Evolutionary conservation across 1,140 invertebrate genomes (phyloP).

Genomic region (Vollenhovia emeryi): DNA sequence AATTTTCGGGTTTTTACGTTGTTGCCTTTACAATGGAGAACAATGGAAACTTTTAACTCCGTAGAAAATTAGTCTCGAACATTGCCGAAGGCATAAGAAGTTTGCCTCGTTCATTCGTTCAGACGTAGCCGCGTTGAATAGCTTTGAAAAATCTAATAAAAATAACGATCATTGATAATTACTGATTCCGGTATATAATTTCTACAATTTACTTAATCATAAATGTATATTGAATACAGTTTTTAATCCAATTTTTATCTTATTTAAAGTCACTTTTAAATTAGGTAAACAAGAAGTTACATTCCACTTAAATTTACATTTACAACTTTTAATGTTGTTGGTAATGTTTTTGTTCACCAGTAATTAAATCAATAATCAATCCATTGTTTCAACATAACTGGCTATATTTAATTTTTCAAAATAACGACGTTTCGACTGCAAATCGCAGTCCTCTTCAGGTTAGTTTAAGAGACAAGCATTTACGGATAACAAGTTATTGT

Average conservation of each 20-base stretch:
- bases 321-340: too few species aligned
- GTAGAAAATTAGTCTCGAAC: slow-evolving; percentile 37
- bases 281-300: background rate
- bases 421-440: too few species aligned
- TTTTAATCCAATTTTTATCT: background rate
- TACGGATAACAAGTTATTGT: too few species aligned
- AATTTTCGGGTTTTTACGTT: slow-evolving; percentile 20
- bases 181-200: background rate
- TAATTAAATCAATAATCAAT: too few species aligned
- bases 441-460: too few species aligned
- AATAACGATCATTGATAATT: background rate
- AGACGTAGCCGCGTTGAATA: background rate
- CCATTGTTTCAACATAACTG: too few species aligned
- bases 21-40: slow-evolving; percentile 31
- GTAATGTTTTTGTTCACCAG: too few species aligned
- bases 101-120: slow-evolving; percentile 8
- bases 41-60: slow-evolving; percentile 37
- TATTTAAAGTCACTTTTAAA: background rate
- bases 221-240: background rate
- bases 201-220: background rate
- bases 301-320: background rate
- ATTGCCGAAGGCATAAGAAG: slow-evolving; percentile 34
- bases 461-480: too few species aligned
- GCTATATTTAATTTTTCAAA: too few species aligned
- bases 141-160: background rate